Percentiles rank a stretch among this genome's conserved stretches.
Evolutionary conservation across 2,888 invertebrate species (phyloP).

Genomic region (Phanerotoma sp.): DNA sequence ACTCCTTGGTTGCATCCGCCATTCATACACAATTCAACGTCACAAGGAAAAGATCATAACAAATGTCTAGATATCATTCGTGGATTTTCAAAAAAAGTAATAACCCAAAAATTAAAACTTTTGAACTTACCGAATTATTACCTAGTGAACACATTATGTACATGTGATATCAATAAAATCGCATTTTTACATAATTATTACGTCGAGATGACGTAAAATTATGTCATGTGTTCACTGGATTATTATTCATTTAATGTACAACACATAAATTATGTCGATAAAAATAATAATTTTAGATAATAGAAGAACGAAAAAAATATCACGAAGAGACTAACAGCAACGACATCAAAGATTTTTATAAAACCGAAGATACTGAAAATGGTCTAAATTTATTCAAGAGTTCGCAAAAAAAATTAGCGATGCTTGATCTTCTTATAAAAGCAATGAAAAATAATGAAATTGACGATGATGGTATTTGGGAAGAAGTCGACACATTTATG

Average conservation of each 20-base stretch:
- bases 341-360: constrained; percentile 21
- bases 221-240: neutral
- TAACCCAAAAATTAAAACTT: neutral
- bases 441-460: constrained; percentile 23
- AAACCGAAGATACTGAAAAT: constrained; percentile 1
- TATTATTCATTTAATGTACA: too few species aligned
- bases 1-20: constrained; percentile 29
- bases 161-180: too few species aligned
- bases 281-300: constrained; percentile 22
- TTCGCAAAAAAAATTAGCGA: constrained; percentile 31
- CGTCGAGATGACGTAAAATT: too few species aligned
- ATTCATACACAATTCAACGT: constrained; percentile 15
- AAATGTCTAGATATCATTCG: constrained; percentile 23
- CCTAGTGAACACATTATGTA: too few species aligned
- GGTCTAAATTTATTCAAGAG: too few species aligned
- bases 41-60: constrained; percentile 13
- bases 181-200: too few species aligned
- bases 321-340: constrained; percentile 28
- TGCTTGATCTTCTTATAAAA: constrained; percentile 32
- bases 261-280: too few species aligned
- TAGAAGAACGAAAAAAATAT: constrained; percentile 28
- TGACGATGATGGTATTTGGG: constrained; percentile 31
- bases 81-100: constrained; percentile 29
- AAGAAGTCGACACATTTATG: constrained; percentile 34
- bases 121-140: neutral